phyloP scores from a whole-genome alignment of 2,113 vertebrate species.

The Petromus typicus region DNA sequence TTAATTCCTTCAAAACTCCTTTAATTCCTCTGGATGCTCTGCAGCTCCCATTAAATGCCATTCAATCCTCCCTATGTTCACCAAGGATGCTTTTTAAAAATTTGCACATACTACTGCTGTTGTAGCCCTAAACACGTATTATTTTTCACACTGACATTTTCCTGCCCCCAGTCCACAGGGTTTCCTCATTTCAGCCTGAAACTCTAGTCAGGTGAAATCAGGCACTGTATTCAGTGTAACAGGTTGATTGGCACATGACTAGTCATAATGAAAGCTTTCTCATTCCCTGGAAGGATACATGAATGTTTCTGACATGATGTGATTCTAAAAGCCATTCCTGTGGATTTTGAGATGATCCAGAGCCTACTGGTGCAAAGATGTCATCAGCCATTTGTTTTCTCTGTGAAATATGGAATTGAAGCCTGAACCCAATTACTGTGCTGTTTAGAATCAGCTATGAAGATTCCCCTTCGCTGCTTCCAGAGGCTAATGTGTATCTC shows the following conservation, averaged over 20 bases:
- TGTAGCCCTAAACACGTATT: not conserved
- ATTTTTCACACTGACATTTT: not conserved
- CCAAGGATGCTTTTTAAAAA: not conserved
- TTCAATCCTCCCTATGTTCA: not conserved
- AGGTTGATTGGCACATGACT: not conserved
- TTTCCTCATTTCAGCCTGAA: not conserved
- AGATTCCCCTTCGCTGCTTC: constrained; percentile 84
- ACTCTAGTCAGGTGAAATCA: not conserved
- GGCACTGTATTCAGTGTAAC: not conserved
- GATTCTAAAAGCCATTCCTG: not conserved
- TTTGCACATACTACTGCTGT: not conserved
- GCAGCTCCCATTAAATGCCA: not conserved
- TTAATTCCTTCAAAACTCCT: constrained; percentile 3
- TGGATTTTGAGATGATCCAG: not conserved
- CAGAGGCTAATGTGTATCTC: constrained; percentile 87
- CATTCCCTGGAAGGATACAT: not conserved
- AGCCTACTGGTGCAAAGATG: not conserved
- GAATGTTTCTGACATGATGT: not conserved
- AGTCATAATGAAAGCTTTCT: not conserved
- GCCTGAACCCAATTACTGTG: not conserved
- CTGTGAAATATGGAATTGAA: not conserved
- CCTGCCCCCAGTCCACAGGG: not conserved
- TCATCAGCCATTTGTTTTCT: not conserved
- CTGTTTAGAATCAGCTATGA: constrained; percentile 83
- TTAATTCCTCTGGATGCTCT: not conserved